phyloP scores from a whole-genome alignment of 2,113 vertebrate genomes.

The Potamarius usumacintae region DNA sequence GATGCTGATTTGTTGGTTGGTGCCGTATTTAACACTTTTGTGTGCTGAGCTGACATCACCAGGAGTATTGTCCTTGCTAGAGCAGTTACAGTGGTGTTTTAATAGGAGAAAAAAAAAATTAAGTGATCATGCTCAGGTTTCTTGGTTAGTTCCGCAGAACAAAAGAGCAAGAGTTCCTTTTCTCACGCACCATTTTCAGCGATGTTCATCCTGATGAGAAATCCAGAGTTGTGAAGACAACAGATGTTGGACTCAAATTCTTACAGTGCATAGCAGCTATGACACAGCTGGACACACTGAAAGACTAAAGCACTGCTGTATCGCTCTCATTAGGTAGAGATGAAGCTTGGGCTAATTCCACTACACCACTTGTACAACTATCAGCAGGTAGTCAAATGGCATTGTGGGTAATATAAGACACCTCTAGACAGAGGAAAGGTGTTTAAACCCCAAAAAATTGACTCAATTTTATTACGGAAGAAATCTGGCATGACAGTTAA shows the following conservation, averaged over 20 bases:
- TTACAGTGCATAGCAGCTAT: background rate
- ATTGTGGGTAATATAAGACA: background rate
- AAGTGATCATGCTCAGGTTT: background rate
- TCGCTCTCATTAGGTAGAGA: background rate
- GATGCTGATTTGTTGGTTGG: too few species aligned
- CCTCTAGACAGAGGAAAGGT: background rate
- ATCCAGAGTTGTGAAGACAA: background rate
- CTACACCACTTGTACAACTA: background rate
- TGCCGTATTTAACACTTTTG: too few species aligned
- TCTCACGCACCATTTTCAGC: background rate
- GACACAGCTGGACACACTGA: background rate
- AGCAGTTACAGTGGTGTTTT: background rate
- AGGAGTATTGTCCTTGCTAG: background rate
- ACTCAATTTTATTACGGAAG: background rate
- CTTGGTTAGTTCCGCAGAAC: background rate
- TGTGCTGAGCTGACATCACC: background rate
- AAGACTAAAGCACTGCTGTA: background rate
- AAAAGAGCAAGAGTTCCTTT: background rate
- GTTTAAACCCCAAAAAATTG: background rate
- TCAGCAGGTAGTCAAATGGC: background rate
- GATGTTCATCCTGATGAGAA: background rate
- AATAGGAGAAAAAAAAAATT: background rate
- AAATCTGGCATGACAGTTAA: background rate
- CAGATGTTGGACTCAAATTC: background rate
- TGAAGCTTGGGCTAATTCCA: background rate